Percentiles rank a stretch among this genome's conserved stretches.
Conservation (phyloP, 2,113 vertebrate genomes). For the cattle (Bos taurus) region ARS-UCD2.0 NC_037336.1:97495001-97495500, state of each 20-base stretch:
- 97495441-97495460: background rate
- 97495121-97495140: rapidly evolving
- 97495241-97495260: background rate
- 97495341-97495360: background rate
- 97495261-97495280: background rate
- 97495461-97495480: rapidly evolving
- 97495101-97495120: background rate
- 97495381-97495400: background rate
- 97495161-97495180: background rate
- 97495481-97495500: rapidly evolving
- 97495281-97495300: background rate
- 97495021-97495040: rapidly evolving
- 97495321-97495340: background rate
- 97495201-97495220: background rate
- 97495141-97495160: background rate
- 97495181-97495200: background rate
- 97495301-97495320: background rate
- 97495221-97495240: background rate
- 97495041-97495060: rapidly evolving
- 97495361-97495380: background rate
- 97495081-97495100: too few species aligned
- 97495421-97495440: background rate
- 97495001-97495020: too few species aligned
- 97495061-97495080: background rate
- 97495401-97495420: background rate